Percentiles rank a stretch among this genome's conserved stretches.
phyloP scores from a whole-genome alignment of 2,113 vertebrate genomes.

The Brachirus orientalis region DNA sequence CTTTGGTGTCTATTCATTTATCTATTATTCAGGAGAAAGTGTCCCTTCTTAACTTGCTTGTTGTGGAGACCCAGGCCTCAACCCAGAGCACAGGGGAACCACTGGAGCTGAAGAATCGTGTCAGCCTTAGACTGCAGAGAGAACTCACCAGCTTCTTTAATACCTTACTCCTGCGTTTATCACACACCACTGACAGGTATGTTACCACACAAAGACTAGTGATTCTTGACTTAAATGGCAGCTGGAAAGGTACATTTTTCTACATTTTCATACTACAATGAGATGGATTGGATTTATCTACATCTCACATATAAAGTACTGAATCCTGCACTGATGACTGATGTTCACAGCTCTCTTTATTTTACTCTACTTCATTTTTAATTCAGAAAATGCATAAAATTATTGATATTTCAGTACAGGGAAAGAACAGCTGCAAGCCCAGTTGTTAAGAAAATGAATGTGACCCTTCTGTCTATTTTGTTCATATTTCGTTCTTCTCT shows the following conservation, averaged over 20 bases:
- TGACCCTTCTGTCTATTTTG: slow-evolving; percentile 11
- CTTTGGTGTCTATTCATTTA: not conserved
- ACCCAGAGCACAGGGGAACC: slow-evolving; percentile 59
- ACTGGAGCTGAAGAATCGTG: slow-evolving; percentile 80
- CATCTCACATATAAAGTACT: not conserved
- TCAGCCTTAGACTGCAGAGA: slow-evolving; percentile 90
- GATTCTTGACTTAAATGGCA: not conserved
- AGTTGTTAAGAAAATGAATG: slow-evolving; percentile 12
- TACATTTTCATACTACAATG: not conserved
- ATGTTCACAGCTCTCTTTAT: slow-evolving; percentile 15
- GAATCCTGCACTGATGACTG: slow-evolving; percentile 3
- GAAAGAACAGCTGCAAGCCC: not conserved
- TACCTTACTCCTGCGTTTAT: slow-evolving; percentile 81
- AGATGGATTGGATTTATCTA: not conserved
- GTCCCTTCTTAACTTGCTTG: slow-evolving; percentile 85
- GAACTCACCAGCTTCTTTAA: slow-evolving; percentile 88
- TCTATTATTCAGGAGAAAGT: slow-evolving; percentile 80
- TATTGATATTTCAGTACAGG: too few relatives aligned
- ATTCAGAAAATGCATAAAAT: too few relatives aligned
- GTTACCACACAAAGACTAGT: not conserved
- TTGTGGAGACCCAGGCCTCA: slow-evolving; percentile 75
- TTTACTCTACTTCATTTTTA: too few relatives aligned
- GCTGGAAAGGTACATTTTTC: not conserved
- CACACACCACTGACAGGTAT: slow-evolving; percentile 88
- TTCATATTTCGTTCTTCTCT: slow-evolving; percentile 17